Conservation (phyloP, 2,888 invertebrate genomes). For the Eutolmus rufibarbis region DNA sequence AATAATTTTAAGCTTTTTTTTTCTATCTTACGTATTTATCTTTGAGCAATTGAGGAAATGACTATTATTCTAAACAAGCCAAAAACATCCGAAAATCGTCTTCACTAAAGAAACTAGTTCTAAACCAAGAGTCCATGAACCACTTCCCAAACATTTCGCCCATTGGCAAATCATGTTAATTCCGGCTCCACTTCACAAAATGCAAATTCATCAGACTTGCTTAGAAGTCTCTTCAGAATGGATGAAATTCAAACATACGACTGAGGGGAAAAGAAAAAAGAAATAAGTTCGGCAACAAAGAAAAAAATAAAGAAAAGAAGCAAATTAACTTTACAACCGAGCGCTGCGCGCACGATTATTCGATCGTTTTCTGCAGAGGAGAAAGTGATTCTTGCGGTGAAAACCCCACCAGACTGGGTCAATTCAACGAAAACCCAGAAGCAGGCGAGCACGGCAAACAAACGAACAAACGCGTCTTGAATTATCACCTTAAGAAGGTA, state of each 20-base stretch:
- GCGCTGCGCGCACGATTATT: neutral
- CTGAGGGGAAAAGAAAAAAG: neutral
- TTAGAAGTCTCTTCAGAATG: neutral
- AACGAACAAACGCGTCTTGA: conserved; percentile 14
- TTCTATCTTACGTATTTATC: neutral
- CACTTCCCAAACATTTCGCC: neutral
- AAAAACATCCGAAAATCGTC: neutral
- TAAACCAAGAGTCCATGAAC: neutral
- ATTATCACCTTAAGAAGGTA: conserved; percentile 19
- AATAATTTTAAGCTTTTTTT: neutral
- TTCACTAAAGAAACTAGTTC: neutral
- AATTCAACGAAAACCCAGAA: conserved; percentile 32
- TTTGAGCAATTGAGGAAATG: neutral
- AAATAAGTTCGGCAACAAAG: neutral
- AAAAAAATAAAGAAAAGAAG: neutral
- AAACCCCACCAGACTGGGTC: conserved; percentile 46
- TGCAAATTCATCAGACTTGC: neutral
- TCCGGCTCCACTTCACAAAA: neutral
- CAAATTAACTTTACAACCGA: neutral
- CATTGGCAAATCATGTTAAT: neutral
- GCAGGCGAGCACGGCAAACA: neutral
- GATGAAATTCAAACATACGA: neutral
- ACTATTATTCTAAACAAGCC: neutral
- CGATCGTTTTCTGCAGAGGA: conserved; percentile 32
- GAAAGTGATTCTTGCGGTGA: conserved; percentile 48